Percentiles rank a stretch among this genome's conserved stretches.
Evolutionary conservation across 2,797 vertebrate species (phyloP).

Genomic region (Loris lydekkerianus): DNA sequence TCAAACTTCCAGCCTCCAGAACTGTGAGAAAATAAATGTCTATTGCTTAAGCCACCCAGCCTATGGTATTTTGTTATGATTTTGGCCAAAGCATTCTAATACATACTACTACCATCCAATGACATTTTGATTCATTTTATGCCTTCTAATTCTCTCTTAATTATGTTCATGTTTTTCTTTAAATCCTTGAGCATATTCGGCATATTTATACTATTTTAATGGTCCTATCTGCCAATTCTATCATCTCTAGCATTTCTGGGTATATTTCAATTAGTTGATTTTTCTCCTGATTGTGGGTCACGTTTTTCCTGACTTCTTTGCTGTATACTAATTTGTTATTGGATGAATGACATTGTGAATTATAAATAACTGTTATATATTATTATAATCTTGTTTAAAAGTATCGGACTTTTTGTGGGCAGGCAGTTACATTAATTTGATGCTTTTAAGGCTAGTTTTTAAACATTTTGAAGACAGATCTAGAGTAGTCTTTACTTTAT

Average conservation of each 20-base stretch:
- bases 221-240: neutral
- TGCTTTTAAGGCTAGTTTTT: neutral
- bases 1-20: constrained; percentile 24
- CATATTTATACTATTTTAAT: neutral
- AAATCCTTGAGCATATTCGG: neutral
- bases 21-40: neutral
- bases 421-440: neutral
- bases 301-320: neutral
- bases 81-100: neutral
- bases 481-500: constrained; percentile 27
- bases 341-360: neutral
- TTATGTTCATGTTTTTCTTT: neutral
- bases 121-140: neutral
- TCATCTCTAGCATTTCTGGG: neutral
- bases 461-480: neutral
- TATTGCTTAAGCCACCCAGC: neutral
- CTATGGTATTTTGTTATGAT: neutral
- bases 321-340: neutral
- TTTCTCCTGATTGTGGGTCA: constrained; percentile 29
- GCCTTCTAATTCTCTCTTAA: constrained; percentile 21
- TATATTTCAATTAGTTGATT: neutral
- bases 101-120: neutral
- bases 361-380: neutral
- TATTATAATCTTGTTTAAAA: constrained; percentile 35
- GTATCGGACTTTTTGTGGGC: neutral